Base-by-base conservation (phyloP, 2,888 invertebrate genomes). In the Salticus scenicus region DNA sequence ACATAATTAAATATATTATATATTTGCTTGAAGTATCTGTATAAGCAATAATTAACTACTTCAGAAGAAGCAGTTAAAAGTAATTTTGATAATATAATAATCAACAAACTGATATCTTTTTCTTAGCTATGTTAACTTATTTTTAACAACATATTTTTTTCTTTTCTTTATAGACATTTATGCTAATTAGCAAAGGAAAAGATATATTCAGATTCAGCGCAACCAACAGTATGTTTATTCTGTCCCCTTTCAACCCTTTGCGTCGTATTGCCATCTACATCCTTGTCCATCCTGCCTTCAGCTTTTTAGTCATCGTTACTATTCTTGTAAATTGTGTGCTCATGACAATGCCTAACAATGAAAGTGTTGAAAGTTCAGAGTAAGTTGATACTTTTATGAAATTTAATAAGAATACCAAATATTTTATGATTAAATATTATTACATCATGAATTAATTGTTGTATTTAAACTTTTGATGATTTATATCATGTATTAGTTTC, bases 141-240 rank as follows among this genome's bases (percentile, higher is more conserved):
- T n/a, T n/a, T n/a, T n/a, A n/a, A n/a, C n/a, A n/a, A n/a, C 27
- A 41, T 28, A n/a, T 41, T 10, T 30, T 70, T 24, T 20, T 63
- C 1, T 66, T 27, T 33, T 67, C 37, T 67, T 41, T 85, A 28
- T 64, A 98, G 98, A 98, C 98, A 92, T 98, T 98, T 94, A 96
- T 98, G 94, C 98, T 99, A 91, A 94, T 98, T 93, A 98, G 97
- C 94, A 97, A 95, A 94, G 98, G 98, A 93, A 97, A 96, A 94
- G 97, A 97, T 93, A 97, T 99, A 94, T 98, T 97, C 94, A 95
- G 98, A 93, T 99, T 99, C 94, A 97, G 97, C 93, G 97, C 98
- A 92, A 96, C 96, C 91, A 95, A 98, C 93, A 97, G 97, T 92
- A 93, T 98, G 93, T 98, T 96, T 95, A 94, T 97, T 92, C 94